Evolutionary conservation across 2,888 invertebrate species (phyloP).

Genomic region (Hirtodrosophila duncani): DNA sequence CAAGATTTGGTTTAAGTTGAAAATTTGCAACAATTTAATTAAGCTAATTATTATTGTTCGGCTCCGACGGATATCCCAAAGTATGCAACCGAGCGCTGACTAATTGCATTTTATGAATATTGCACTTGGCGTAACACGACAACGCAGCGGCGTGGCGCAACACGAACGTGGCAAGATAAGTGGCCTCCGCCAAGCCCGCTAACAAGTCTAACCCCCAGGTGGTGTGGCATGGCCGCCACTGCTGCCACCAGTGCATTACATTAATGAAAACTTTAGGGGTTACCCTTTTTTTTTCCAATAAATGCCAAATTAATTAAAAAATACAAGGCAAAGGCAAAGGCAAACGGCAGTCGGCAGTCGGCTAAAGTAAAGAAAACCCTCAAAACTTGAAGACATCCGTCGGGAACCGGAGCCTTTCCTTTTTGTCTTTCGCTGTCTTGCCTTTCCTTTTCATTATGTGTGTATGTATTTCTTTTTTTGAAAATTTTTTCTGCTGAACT

Average conservation of each 20-base stretch:
- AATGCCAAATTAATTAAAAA: conserved; percentile 74
- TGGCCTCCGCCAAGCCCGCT: conserved; percentile 35
- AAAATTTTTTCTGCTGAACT: conserved; percentile 52
- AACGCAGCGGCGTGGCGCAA: conserved; percentile 20
- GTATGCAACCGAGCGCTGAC: conserved; percentile 42
- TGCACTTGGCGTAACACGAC: conserved; percentile 24
- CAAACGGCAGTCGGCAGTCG: too few species aligned
- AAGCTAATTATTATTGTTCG: conserved; percentile 44
- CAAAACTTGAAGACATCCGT: conserved; percentile 31
- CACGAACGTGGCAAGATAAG: conserved; percentile 50
- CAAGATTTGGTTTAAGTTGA: too few species aligned
- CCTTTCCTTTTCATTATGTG: conserved; percentile 43
- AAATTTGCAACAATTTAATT: too few species aligned
- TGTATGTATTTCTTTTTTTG: conserved; percentile 21
- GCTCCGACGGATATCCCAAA: not conserved
- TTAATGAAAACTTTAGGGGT: conserved; percentile 52
- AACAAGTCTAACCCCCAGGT: conserved; percentile 34
- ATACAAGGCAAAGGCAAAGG: conserved; percentile 66
- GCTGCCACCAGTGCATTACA: conserved; percentile 56
- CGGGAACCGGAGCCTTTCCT: conserved; percentile 49
- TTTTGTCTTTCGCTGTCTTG: conserved; percentile 15
- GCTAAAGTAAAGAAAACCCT: conserved; percentile 61
- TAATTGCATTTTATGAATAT: conserved; percentile 71
- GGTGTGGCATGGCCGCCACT: too few species aligned
- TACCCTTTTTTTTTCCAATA: conserved; percentile 60